These are phyloP conservation scores for Nanger granti DNA, from an alignment of 2,113 vertebrate species.

Conservation along the genomic window DNA sequence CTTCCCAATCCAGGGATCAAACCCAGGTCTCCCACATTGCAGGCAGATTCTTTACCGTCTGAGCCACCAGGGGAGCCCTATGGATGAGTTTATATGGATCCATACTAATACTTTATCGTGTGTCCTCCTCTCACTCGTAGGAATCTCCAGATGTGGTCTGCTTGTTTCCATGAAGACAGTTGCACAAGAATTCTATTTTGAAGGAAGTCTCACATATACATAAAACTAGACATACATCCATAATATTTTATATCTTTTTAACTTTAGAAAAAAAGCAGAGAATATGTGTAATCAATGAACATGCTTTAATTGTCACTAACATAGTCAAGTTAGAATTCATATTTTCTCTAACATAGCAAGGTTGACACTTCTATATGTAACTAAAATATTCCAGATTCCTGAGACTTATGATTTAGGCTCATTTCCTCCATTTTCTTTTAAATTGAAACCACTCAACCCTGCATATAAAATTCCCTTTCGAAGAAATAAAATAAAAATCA, in stretches of 20 bases:
- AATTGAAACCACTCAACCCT: slow-evolving; percentile 33
- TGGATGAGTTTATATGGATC: background rate
- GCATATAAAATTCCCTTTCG: slow-evolving; percentile 13
- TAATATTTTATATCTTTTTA: background rate
- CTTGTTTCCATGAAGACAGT: background rate
- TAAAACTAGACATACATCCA: background rate
- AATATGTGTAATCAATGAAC: background rate
- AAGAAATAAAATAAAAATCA: slow-evolving; percentile 50
- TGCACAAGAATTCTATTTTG: background rate
- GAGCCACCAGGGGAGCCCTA: background rate
- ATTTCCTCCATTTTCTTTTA: slow-evolving; percentile 32
- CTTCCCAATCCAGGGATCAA: background rate
- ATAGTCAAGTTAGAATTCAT: background rate
- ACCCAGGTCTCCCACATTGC: background rate
- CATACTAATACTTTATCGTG: background rate
- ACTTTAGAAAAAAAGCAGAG: background rate
- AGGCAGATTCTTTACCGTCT: background rate
- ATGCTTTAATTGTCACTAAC: background rate
- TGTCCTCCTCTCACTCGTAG: background rate
- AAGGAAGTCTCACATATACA: background rate
- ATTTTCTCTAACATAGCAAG: background rate
- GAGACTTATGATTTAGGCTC: slow-evolving; percentile 44
- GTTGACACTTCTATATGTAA: background rate
- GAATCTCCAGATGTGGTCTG: background rate
- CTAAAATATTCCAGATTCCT: slow-evolving; percentile 9